Percentiles rank a stretch among this genome's conserved stretches.
phyloP scores from a whole-genome alignment of 2,888 invertebrate species.

The Boloria euphrosyne region DNA sequence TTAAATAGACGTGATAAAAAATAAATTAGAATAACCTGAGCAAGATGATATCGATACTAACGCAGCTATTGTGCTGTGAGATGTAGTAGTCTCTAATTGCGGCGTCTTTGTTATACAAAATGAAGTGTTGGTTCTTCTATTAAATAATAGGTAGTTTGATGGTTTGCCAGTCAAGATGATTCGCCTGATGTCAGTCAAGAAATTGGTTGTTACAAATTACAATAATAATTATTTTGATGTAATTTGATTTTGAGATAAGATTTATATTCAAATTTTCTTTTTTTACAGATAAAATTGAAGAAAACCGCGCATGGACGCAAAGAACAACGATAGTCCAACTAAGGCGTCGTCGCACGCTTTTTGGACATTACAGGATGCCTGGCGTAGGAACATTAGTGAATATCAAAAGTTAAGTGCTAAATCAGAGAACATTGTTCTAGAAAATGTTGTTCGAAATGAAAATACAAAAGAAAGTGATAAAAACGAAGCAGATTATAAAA shows the following conservation, averaged over 20 bases:
- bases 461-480: constrained; percentile 43
- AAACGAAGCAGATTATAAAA: constrained; percentile 35
- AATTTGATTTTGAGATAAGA: constrained; percentile 36
- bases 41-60: constrained; percentile 76
- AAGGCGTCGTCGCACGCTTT: constrained; percentile 74
- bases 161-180: constrained; percentile 52
- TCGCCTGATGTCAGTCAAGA: constrained; percentile 54
- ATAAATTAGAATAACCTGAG: constrained; percentile 77
- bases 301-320: constrained; percentile 78
- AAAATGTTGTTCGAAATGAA: constrained; percentile 50
- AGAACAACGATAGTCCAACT: constrained; percentile 67
- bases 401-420: constrained; percentile 32
- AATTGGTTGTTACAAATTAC: constrained; percentile 48
- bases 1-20: constrained; percentile 78
- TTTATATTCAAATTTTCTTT: constrained; percentile 47
- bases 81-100: constrained; percentile 77
- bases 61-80: constrained; percentile 69
- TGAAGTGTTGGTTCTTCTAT: constrained; percentile 80
- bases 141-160: constrained; percentile 77
- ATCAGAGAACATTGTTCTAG: constrained; percentile 23
- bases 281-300: constrained; percentile 72
- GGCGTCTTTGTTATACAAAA: constrained; percentile 78
- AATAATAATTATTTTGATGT: constrained; percentile 40
- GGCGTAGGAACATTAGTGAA: constrained; percentile 44
- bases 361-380: constrained; percentile 66